Evolutionary conservation across 2,888 invertebrate genomes (phyloP).

Genomic region (Tetropium fuscum): DNA sequence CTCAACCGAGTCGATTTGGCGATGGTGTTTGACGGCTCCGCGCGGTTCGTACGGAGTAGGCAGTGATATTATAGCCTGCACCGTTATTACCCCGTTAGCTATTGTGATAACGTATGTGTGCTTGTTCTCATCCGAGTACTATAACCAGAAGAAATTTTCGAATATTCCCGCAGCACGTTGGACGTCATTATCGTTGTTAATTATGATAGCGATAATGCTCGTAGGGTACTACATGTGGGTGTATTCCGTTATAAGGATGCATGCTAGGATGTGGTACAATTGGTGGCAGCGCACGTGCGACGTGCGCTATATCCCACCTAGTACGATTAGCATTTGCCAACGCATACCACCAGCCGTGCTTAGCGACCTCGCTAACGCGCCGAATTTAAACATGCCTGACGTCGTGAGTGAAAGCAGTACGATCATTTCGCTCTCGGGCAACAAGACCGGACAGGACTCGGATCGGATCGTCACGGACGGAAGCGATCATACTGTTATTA

Average conservation of each 20-base stretch:
- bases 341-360: not conserved
- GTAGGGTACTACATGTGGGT: constrained; percentile 69
- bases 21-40: constrained; percentile 69
- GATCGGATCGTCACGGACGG: too few species aligned
- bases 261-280: constrained; percentile 68
- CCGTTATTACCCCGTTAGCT: constrained; percentile 72
- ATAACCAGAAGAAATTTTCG: constrained; percentile 65
- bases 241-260: constrained; percentile 66
- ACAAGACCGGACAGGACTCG: too few species aligned
- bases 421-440: not conserved
- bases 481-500: constrained; percentile 10
- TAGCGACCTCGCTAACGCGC: not conserved
- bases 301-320: constrained; percentile 52
- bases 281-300: constrained; percentile 70
- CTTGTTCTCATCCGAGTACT: constrained; percentile 68
- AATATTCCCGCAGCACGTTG: constrained; percentile 66
- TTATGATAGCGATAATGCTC: constrained; percentile 67
- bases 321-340: constrained; percentile 9
- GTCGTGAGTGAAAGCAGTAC: not conserved
- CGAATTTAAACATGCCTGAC: not conserved
- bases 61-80: constrained; percentile 70
- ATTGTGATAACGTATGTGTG: constrained; percentile 68
- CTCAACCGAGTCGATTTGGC: constrained; percentile 68
- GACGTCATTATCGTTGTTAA: constrained; percentile 66
- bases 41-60: constrained; percentile 58